Evolutionary conservation across 2,888 invertebrate species (phyloP).

Genomic region (Podotricha telesiphe): DNA sequence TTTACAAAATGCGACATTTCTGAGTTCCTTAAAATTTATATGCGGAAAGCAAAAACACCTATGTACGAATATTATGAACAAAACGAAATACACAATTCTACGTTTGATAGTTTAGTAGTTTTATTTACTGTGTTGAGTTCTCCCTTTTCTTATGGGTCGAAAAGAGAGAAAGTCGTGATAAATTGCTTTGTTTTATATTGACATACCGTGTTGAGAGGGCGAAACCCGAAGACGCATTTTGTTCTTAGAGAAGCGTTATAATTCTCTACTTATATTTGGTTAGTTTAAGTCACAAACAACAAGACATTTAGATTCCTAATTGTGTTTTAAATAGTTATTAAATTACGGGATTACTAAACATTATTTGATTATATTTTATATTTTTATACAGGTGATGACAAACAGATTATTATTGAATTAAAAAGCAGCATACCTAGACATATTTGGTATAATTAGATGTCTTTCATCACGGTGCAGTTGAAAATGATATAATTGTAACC

Average conservation of each 20-base stretch:
- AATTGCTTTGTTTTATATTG: constrained; percentile 13
- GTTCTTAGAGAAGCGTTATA: neutral
- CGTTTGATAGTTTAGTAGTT: neutral
- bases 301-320: neutral
- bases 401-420: too few relatives aligned
- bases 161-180: constrained; percentile 6
- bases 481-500: too few relatives aligned
- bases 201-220: neutral
- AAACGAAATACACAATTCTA: neutral
- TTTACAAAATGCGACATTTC: too few relatives aligned
- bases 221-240: neutral
- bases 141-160: neutral
- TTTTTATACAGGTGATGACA: too few relatives aligned
- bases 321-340: too few relatives aligned
- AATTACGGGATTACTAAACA: too few relatives aligned
- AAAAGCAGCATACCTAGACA: too few relatives aligned
- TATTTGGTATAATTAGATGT: too few relatives aligned
- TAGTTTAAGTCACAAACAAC: neutral
- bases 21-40: neutral
- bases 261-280: neutral
- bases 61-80: neutral
- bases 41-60: neutral
- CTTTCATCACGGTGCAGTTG: too few relatives aligned
- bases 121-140: constrained; percentile 1
- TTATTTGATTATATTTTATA: too few relatives aligned